A percentile compares a stretch with the other conserved stretches of the same genome.
phyloP scores from a whole-genome alignment of 2,113 vertebrate genomes.

The Recurvirostra avosetta region DNA sequence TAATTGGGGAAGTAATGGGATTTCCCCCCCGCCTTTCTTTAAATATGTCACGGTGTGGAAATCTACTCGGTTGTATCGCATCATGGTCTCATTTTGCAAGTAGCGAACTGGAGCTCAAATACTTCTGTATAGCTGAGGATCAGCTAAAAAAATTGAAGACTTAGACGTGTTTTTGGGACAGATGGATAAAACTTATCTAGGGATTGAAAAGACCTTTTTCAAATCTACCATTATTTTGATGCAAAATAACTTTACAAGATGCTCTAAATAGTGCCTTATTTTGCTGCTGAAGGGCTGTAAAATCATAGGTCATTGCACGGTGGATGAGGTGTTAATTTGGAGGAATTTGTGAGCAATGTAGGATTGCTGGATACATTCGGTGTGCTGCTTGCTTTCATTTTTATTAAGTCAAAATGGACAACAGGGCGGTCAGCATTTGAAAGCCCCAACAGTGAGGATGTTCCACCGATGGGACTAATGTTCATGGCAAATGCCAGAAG shows the following conservation, averaged over 20 bases:
- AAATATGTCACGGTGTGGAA: rapidly evolving
- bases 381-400: not conserved
- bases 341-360: not conserved
- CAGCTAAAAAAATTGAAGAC: not conserved
- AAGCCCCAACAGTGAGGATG: not conserved
- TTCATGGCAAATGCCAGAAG: not conserved
- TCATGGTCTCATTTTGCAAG: not conserved
- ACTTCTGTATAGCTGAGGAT: not conserved
- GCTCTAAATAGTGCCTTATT: not conserved
- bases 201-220: not conserved
- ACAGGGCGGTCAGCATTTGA: not conserved
- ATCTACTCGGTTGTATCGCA: not conserved
- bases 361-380: not conserved
- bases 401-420: not conserved
- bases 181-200: not conserved
- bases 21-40: rapidly evolving
- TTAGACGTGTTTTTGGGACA: not conserved
- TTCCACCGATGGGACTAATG: not conserved
- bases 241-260: not conserved
- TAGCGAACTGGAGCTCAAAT: not conserved
- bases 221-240: not conserved
- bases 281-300: not conserved
- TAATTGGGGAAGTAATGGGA: not conserved
- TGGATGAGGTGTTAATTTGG: not conserved
- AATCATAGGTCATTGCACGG: not conserved